phyloP scores from a whole-genome alignment of 2,113 vertebrate species.

The Aspidoscelis tigris region DNA sequence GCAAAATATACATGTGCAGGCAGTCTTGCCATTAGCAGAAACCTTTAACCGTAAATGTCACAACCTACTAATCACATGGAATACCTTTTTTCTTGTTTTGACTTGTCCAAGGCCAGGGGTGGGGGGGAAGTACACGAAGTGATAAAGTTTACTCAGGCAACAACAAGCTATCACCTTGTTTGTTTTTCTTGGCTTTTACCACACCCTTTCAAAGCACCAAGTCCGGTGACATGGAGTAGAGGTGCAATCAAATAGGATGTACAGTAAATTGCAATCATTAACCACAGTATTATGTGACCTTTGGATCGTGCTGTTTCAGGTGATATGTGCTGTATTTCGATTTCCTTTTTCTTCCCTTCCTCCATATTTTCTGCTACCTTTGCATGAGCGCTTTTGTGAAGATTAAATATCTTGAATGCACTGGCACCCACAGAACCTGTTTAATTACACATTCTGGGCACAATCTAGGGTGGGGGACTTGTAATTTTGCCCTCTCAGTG shows the following conservation, averaged over 20 bases:
- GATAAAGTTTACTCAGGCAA: background rate
- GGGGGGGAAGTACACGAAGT: slow-evolving; percentile 26
- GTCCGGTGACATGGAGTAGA: background rate
- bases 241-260: slow-evolving; percentile 4
- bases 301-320: slow-evolving; percentile 7
- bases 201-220: background rate
- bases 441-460: background rate
- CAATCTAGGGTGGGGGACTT: background rate
- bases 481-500: background rate
- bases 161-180: background rate
- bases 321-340: background rate
- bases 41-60: background rate
- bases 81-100: background rate
- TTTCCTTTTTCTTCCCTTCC: background rate
- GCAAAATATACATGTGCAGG: background rate
- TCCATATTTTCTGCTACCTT: background rate
- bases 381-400: background rate
- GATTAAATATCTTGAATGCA: background rate
- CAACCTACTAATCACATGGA: slow-evolving; percentile 3
- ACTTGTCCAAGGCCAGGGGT: slow-evolving; percentile 12
- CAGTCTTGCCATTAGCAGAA: background rate
- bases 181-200: background rate
- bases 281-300: slow-evolving; percentile 6
- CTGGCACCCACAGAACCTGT: background rate
- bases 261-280: slow-evolving; percentile 8